Evolutionary conservation across 64 coral and sea anemone genomes (phyloP).

Genomic region (Orbicella faveolata): DNA sequence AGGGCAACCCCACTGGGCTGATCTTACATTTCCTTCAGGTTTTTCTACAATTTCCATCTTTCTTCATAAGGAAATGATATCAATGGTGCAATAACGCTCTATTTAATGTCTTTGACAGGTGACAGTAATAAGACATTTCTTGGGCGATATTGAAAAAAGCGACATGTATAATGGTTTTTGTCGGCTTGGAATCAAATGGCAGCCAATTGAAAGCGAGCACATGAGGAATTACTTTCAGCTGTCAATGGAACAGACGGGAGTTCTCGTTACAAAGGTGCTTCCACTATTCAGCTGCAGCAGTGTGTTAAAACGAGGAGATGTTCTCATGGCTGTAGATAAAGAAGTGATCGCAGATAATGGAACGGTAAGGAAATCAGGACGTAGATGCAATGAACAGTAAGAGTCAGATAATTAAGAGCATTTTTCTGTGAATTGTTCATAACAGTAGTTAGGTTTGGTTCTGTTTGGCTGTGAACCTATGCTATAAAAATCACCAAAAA

Average conservation of each 20-base stretch:
- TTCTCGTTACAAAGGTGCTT: conserved; percentile 82
- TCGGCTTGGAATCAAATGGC: conserved; percentile 92
- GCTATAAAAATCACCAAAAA: too few species aligned
- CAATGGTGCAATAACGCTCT: too few species aligned
- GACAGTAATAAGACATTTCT: conserved; percentile 84
- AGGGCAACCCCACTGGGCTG: too few species aligned
- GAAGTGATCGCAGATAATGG: conserved; percentile 89
- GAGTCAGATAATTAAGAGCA: too few species aligned
- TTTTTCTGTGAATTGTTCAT: too few species aligned
- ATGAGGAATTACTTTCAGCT: conserved; percentile 89
- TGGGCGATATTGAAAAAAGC: conserved; percentile 88
- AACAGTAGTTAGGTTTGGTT: too few species aligned
- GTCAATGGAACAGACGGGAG: conserved; percentile 68
- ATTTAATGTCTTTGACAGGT: conserved; percentile 38
- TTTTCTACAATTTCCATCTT: too few species aligned
- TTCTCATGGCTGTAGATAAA: conserved; percentile 78
- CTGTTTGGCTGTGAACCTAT: too few species aligned
- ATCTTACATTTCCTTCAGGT: too few species aligned
- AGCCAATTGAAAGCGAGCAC: conserved; percentile 95
- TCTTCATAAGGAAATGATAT: too few species aligned
- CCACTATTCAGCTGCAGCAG: conserved; percentile 78
- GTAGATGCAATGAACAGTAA: not conserved
- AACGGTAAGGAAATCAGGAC: conserved; percentile 52
- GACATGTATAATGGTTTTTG: conserved; percentile 83
- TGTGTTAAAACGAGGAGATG: conserved; percentile 82